phyloP scores from a whole-genome alignment of 35 echinoderm and acorn worm genomes.

The Diadema setosum region DNA sequence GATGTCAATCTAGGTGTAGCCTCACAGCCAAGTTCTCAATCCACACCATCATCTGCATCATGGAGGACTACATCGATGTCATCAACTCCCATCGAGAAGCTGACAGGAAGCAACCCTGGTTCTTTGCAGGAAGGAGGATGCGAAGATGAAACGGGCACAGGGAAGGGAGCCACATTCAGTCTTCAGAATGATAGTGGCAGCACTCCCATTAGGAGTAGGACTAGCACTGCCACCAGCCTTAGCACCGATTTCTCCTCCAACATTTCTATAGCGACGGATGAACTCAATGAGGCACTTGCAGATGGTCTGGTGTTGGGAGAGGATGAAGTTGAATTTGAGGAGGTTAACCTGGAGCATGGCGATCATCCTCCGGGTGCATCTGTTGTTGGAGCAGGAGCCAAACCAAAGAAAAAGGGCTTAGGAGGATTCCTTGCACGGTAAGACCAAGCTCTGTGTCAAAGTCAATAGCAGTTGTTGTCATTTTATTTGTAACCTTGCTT shows the following conservation, averaged over 20 bases:
- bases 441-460: no score
- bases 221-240: constrained; percentile 61
- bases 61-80: not conserved
- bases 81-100: not conserved
- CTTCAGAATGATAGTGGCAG: not conserved
- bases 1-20: not conserved
- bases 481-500: no score
- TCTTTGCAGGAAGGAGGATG: not conserved
- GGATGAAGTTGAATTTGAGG: constrained; percentile 39
- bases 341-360: constrained; percentile 34
- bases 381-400: constrained; percentile 1
- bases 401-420: constrained; percentile 63
- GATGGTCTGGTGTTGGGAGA: not conserved
- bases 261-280: constrained; percentile 30
- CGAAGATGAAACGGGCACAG: not conserved
- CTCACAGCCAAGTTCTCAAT: constrained; percentile 8
- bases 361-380: not conserved
- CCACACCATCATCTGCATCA: not conserved
- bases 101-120: not conserved
- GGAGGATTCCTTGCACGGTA: constrained; percentile 62
- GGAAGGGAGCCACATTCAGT: not conserved
- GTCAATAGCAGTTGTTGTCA: no score
- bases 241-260: constrained; percentile 63
- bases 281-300: constrained; percentile 8
- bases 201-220: constrained; percentile 38